Evolutionary conservation across 2,888 invertebrate genomes (phyloP).

Genomic region (Aspidapion aeneum): DNA sequence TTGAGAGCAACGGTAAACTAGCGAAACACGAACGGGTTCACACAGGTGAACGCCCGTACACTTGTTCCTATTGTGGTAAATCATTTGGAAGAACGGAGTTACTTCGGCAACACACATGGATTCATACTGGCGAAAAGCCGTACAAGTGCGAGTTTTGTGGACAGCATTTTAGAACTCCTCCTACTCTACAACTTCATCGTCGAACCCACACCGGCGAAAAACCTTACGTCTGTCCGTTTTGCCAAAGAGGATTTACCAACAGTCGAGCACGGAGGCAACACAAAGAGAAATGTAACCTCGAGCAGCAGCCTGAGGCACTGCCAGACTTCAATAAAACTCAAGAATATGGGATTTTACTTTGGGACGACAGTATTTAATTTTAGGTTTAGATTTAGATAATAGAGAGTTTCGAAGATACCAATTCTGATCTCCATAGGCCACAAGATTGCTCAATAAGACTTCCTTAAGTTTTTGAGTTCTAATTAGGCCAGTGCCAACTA

Average conservation of each 20-base stretch:
- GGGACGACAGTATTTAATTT: too few relatives aligned
- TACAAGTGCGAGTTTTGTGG: conserved; percentile 53
- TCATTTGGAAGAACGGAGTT: background rate
- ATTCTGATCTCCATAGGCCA: too few relatives aligned
- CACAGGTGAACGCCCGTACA: background rate
- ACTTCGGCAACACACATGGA: background rate
- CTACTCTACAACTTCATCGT: conserved; percentile 24
- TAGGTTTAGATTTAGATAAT: too few relatives aligned
- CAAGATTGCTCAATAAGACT: too few relatives aligned
- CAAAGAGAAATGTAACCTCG: background rate
- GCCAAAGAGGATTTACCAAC: background rate
- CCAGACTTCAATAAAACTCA: too few relatives aligned
- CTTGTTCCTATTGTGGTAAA: background rate
- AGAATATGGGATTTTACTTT: too few relatives aligned
- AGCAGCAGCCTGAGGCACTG: background rate
- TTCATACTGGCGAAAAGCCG: background rate
- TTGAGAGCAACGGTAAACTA: background rate
- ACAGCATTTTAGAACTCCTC: conserved; percentile 48
- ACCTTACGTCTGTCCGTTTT: background rate
- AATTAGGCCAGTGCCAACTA: too few relatives aligned
- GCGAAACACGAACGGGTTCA: background rate
- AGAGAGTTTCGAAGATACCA: too few relatives aligned
- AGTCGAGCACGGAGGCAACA: background rate
- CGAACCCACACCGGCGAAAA: background rate
- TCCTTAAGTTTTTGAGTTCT: too few relatives aligned